Base-by-base conservation (phyloP, 2,888 invertebrate genomes). In the Siphlonurus alternatus region DNA sequence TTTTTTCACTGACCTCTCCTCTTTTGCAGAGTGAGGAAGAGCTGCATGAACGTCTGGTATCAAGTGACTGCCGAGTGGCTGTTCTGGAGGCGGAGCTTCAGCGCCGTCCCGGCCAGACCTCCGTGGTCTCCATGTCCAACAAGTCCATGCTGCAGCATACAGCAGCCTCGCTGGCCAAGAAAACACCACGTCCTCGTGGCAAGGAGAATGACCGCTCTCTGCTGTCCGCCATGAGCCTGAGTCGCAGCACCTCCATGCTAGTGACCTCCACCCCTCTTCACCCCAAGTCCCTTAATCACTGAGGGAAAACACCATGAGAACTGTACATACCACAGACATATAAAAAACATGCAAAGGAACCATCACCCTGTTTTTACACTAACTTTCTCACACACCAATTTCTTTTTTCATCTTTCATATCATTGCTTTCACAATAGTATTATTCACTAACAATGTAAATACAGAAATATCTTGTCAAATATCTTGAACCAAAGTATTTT, bases 21-120 rank as follows among this genome's bases (percentile, higher is more conserved):
- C n/a, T n/a, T 38, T 56, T 56, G n/a, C 22, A 56, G 56, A 56
- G 20, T 56, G 56, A 56, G n/a, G 56, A 56, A 20, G 56, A 56
- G 22, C n/a, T 56, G 5, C 56, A 56, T 22, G 56, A n/a, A 7
- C 56, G 56, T n/a, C n/a, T 56, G n/a, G 56, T 56, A 20, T n/a
- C n/a, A 5, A 56, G 56, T 20, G 56, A 56, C 15, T 56, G 56
- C 20, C 56, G n/a, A 7, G 56, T n/a, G 5, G 56, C 56, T 22
- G 15, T 18, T 5, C n/a, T 56, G 19, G 56, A 56, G 56, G n/a
- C 56, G 7, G 56, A 56, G 22, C n/a, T 56, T 7, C 56, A 56
- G n/a, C 7, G 20, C 7, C 56, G 22, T 56, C 15, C 38, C 38
- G 38, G 38, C 15, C 38, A 38, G 7, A 10, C 38, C 15, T 38